Percentiles rank a stretch among this genome's conserved stretches.
These are phyloP conservation scores for Catostylus mosaicus DNA, from an alignment of 30 jellyfish, hydroid and myxozoan species.

Conservation along the genomic window DNA sequence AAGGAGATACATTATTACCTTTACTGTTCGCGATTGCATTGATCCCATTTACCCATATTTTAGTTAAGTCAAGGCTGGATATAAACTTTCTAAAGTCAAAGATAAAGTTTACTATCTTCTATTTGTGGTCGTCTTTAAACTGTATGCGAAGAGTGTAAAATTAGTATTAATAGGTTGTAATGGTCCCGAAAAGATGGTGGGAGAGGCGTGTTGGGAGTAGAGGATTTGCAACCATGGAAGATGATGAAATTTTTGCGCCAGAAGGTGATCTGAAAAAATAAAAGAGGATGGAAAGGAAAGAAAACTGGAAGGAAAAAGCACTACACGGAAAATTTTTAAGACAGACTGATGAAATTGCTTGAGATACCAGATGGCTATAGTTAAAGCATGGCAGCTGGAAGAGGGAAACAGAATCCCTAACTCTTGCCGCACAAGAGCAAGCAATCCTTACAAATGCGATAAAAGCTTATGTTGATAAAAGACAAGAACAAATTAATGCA, in stretches of 20 bases:
- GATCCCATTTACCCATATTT: slow-evolving; percentile 4
- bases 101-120: slow-evolving; percentile 22
- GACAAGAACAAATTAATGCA: background rate
- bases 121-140: background rate
- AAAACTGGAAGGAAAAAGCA: slow-evolving; percentile 14
- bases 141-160: slow-evolving; percentile 12
- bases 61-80: slow-evolving; percentile 18
- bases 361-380: slow-evolving; percentile 18
- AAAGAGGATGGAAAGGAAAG: slow-evolving; percentile 12
- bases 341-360: slow-evolving; percentile 5
- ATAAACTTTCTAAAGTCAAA: background rate
- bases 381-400: slow-evolving; percentile 4
- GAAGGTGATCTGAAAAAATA: slow-evolving; percentile 15
- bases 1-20: slow-evolving; percentile 36
- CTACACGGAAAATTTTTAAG: slow-evolving; percentile 9
- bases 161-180: slow-evolving; percentile 19
- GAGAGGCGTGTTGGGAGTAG: slow-evolving; percentile 24
- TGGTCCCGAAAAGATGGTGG: slow-evolving; percentile 29
- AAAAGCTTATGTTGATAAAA: background rate
- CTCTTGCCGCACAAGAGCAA: slow-evolving; percentile 16
- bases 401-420: slow-evolving; percentile 11
- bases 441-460: slow-evolving; percentile 8
- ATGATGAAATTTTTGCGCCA: slow-evolving; percentile 6
- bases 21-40: slow-evolving; percentile 11
- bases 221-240: background rate